Evolutionary conservation across 2,888 invertebrate species (phyloP), one percentile per base, ranked within the genome.

Genomic region (Tupiocoris notatus): DNA sequence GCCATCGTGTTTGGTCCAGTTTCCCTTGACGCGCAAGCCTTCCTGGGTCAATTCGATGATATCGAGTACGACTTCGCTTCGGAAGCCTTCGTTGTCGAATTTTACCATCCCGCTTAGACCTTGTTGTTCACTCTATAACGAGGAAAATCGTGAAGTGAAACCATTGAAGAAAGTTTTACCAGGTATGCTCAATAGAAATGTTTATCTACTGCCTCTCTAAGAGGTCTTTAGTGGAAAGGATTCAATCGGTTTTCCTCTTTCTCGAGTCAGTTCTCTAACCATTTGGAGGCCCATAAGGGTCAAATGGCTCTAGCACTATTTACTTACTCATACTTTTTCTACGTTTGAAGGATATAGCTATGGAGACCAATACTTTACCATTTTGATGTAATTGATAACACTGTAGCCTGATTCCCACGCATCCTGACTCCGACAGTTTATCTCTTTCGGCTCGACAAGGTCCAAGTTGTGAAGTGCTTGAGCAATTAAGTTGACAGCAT

Each of bases 331-430:
- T n/a, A n/a, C n/a, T n/a, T n/a, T n/a, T n/a, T n/a, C n/a, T n/a
- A n/a, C n/a, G n/a, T n/a, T n/a, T n/a, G n/a, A n/a, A n/a, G n/a
- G n/a, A n/a, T n/a, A n/a, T n/a, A n/a, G n/a, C n/a, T n/a, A n/a
- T n/a, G n/a, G n/a, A n/a, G n/a, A n/a, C n/a, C n/a, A n/a, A n/a
- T n/a, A n/a, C n/a, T n/a, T n/a, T 83, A 94, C 94, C 81, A 90
- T 88, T 85, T 90, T 90, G 86, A 95, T 90, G 82, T 90, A 91
- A 86, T 96, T 96, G 79, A 92, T 89, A 77, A 96, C 86, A 80
- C 91, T 93, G 78, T 89, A 91, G 22, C 96, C 96, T 81, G 91
- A 90, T 78, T 88, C 88, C 93, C 95, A 96, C 73, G 88, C 87
- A 17, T 82, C 81, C 21, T 82, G 82, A 9, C 80, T 80, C 9